These are phyloP conservation scores for Mormyrus hasselquistii DNA, from an alignment of 2,797 vertebrate genomes.

Conservation along the genomic window DNA sequence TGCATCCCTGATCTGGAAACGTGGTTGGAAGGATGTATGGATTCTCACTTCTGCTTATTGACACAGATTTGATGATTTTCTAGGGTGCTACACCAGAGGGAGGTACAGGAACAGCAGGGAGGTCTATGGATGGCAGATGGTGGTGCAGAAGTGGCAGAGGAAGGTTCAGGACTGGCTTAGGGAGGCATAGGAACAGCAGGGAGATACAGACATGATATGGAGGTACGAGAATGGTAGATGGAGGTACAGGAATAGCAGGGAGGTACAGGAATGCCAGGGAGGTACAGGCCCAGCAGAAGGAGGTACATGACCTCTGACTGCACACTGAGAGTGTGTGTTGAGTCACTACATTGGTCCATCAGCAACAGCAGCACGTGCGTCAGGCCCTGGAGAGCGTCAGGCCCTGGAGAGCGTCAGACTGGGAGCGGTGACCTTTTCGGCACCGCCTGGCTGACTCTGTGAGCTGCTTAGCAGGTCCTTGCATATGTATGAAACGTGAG, in stretches of 20 bases:
- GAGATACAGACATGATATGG: background rate
- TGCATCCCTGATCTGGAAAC: background rate
- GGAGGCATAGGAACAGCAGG: background rate
- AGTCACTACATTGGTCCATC: background rate
- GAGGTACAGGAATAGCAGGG: background rate
- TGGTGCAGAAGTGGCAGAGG: background rate
- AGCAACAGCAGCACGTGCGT: background rate
- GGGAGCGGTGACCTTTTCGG: background rate
- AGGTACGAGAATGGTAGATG: background rate
- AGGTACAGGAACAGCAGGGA: background rate
- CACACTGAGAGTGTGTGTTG: background rate
- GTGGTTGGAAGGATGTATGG: background rate
- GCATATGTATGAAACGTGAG: background rate
- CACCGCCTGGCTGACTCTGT: background rate
- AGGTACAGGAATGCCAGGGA: too few relatives aligned
- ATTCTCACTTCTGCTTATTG: background rate
- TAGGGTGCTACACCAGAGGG: background rate
- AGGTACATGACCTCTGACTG: background rate
- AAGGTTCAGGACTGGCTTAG: background rate
- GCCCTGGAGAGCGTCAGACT: background rate
- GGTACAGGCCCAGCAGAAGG: too few relatives aligned
- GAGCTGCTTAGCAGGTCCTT: background rate
- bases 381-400: too few relatives aligned
- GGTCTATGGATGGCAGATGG: background rate
- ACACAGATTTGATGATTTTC: background rate